Evolutionary conservation across 2,797 vertebrate genomes (phyloP).

Genomic region (Sylvia borin): DNA sequence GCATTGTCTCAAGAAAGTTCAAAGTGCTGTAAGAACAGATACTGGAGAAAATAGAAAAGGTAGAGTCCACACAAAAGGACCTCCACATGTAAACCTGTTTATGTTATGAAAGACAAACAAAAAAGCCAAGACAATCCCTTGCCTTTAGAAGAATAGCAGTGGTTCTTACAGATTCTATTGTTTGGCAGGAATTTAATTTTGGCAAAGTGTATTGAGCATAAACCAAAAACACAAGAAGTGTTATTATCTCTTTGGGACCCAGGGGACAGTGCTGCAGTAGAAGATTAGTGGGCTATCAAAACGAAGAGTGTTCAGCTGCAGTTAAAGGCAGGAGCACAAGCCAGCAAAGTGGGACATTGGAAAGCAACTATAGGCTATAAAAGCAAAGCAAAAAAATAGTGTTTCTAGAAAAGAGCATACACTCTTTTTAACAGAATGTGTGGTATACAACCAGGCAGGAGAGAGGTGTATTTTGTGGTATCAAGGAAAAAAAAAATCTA

Average conservation of each 20-base stretch:
- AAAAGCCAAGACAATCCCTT: neutral
- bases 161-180: neutral
- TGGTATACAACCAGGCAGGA: neutral
- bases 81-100: neutral
- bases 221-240: neutral
- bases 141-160: neutral
- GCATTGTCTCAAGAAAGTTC: neutral
- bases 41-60: neutral
- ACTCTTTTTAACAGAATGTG: neutral
- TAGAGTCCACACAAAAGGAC: neutral
- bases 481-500: neutral
- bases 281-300: conserved; percentile 5
- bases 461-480: neutral
- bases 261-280: neutral
- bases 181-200: conserved; percentile 16
- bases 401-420: neutral
- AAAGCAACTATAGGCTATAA: neutral
- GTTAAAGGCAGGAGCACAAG: neutral
- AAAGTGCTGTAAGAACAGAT: neutral
- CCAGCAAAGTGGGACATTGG: neutral
- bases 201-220: neutral
- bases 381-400: neutral
- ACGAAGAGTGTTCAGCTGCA: neutral
- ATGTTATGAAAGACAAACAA: neutral
- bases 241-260: neutral